Base-by-base conservation (phyloP, 2,113 vertebrate genomes). In the Pteropus alecto region DNA sequence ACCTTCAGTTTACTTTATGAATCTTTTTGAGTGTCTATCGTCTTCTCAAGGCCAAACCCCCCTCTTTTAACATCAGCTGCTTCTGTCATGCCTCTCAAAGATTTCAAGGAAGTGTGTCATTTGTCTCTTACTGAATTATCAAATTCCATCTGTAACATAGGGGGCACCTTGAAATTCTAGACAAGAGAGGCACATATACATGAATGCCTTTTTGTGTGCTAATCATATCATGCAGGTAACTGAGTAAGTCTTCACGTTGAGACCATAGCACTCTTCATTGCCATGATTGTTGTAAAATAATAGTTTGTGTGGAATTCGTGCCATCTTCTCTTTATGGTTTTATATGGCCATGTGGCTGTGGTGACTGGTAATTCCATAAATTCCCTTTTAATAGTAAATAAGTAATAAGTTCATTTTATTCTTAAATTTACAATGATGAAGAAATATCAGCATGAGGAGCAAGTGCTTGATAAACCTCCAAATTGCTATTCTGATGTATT, bases 351-450 rank as follows among this genome's bases (percentile, higher is more conserved):
- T 24, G 19, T 83, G 76, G 41, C 35, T 43, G 19, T 35, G 4
- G 61, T 74, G 54, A 76, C n/a, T 92, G 54, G 43, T 90, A 84
- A 85, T 90, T 71, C n/a, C 38, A 86, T 85, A 56, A 58, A 63
- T 77, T 76, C 41, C 48, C 41, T 58, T 90, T 90, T 88, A 95
- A 83, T 82, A 88, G 71, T 94, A 96, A 96, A 96, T 73, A 95
- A 76, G 65, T 65, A 96, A 96, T 73, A 95, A 76, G 65, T 65
- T 93, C 54, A 90, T 82, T 90, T 96, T 95, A 88, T 90, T 7
- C 21, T 93, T 60, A 95, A 93, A 67, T 43, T 6, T 41, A 18
- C 16, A 28, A 26, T n/a, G 13, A 24, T n/a, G 30, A 12, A 95
- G 60, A 93, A 97, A 86, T 93, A 54, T 11, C 60, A 18, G 70